These are phyloP conservation scores for Erynnis tages DNA, from an alignment of 2,888 invertebrate genomes.

Conservation along the genomic window DNA sequence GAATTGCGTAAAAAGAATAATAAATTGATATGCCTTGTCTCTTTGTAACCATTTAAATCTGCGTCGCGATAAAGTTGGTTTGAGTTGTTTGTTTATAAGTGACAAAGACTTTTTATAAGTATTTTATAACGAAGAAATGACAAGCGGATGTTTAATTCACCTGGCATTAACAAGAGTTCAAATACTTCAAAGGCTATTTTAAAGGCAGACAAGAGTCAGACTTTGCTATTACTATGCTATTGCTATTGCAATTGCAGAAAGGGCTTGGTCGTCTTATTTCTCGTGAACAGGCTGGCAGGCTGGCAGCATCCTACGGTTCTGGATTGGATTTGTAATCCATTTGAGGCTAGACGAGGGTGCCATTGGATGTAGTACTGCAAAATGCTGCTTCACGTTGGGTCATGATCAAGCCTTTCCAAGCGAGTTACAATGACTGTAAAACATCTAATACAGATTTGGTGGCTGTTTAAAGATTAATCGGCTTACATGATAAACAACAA, in stretches of 20 bases:
- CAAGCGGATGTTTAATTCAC: not conserved
- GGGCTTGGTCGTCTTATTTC: too few species aligned
- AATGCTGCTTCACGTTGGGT: too few species aligned
- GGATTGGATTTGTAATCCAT: too few species aligned
- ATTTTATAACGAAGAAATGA: not conserved
- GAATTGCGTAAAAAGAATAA: constrained; percentile 3
- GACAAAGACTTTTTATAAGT: not conserved
- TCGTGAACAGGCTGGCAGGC: too few species aligned
- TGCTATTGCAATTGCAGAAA: too few species aligned
- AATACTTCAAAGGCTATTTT: too few species aligned
- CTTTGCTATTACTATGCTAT: too few species aligned
- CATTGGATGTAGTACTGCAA: too few species aligned
- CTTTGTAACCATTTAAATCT: not conserved
- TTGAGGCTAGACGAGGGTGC: too few species aligned
- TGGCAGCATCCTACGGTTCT: too few species aligned
- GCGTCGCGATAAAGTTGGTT: not conserved
- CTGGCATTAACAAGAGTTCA: not conserved
- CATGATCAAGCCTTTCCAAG: too few species aligned
- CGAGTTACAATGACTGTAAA: not conserved
- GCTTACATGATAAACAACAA: constrained; percentile 23
- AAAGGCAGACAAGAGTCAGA: too few species aligned
- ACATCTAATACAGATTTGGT: constrained; percentile 14
- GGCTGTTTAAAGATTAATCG: constrained; percentile 10
- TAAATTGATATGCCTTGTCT: not conserved
- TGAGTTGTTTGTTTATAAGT: not conserved